Evolutionary conservation across 2,888 invertebrate species (phyloP).

Genomic region (Globia sparganii): DNA sequence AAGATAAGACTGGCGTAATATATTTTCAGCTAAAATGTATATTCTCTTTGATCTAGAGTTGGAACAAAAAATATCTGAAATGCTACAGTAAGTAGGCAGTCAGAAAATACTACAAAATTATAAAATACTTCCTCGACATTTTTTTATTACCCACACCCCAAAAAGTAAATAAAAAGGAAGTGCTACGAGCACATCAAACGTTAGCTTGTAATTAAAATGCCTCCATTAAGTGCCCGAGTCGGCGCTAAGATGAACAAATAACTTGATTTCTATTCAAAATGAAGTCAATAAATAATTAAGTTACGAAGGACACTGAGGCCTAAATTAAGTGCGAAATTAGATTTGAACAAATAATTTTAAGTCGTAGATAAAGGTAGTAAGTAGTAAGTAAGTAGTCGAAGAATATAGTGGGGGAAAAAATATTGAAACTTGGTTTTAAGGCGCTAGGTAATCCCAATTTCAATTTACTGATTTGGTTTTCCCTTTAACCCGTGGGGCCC

Average conservation of each 20-base stretch:
- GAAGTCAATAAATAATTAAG: conserved; percentile 57
- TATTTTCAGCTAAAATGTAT: neutral
- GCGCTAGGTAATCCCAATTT: neutral
- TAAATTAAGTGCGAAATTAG: conserved; percentile 48
- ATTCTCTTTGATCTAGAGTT: neutral
- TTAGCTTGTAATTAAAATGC: conserved; percentile 45
- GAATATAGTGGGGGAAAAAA: neutral
- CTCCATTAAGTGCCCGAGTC: conserved; percentile 7
- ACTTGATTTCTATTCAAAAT: conserved; percentile 49
- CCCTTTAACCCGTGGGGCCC: too few species aligned
- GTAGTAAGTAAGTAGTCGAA: too few species aligned
- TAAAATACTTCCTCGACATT: conserved; percentile 7
- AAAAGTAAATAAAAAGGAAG: conserved; percentile 37
- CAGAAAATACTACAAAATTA: neutral
- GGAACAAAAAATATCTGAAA: neutral
- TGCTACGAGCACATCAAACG: conserved; percentile 50
- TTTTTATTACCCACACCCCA: conserved; percentile 35
- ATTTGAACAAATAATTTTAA: conserved; percentile 34
- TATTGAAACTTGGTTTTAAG: neutral
- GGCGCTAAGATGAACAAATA: conserved; percentile 52
- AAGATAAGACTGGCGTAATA: neutral
- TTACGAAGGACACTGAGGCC: conserved; percentile 30
- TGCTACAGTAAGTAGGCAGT: conserved; percentile 3
- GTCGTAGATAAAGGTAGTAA: conserved; percentile 7
- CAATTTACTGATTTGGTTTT: neutral